Evolutionary conservation across 2,888 invertebrate species (phyloP), one percentile per base, ranked within the genome.

Genomic region (Elaeidobius kamerunicus): DNA sequence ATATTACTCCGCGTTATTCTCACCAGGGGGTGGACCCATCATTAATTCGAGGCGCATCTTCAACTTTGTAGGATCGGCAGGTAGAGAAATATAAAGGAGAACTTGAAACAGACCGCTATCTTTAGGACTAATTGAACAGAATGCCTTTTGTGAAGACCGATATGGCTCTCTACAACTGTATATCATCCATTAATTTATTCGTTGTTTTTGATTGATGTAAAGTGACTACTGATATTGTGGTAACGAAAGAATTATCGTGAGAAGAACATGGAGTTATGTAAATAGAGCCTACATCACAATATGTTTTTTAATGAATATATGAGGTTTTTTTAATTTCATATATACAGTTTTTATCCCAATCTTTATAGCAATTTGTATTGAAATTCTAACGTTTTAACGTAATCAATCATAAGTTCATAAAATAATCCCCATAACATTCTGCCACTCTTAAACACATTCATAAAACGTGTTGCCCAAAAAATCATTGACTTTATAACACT

Each of bases 41-140:
- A 63, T 65, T 63, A 62, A 58, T 61, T 61, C 65, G 61, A 45
- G n/a, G n/a, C 55, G 65, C 64, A 63, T 63, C 66, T 62, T 67
- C 64, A 63, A 66, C 67, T 66, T 65, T 65, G 67, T 65, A 68
- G 64, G n/a, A n/a, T n/a, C 68, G 68, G 68, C 68, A 67, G 68
- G 69, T 68, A 69, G 63, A 63, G 30, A 47, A 27, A n/a, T n/a
- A n/a, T n/a, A n/a, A 45, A 48, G 49, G 35, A 41, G 43, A 28
- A 45, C 19, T 28, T 18, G 44, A 46, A 11, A 14, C 15, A 28
- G 55, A 61, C 61, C 62, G 63, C 62, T 62, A 63, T 63, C 63
- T 61, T 59, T 49, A 55, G 54, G 52, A 51, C 61, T 60, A 67
- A 67, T 65, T 67, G 65, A 65, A 63, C 63, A 60, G 59, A 63